Evolutionary conservation across 2,113 vertebrate genomes (phyloP).

Genomic region (Eurystomus gularis): DNA sequence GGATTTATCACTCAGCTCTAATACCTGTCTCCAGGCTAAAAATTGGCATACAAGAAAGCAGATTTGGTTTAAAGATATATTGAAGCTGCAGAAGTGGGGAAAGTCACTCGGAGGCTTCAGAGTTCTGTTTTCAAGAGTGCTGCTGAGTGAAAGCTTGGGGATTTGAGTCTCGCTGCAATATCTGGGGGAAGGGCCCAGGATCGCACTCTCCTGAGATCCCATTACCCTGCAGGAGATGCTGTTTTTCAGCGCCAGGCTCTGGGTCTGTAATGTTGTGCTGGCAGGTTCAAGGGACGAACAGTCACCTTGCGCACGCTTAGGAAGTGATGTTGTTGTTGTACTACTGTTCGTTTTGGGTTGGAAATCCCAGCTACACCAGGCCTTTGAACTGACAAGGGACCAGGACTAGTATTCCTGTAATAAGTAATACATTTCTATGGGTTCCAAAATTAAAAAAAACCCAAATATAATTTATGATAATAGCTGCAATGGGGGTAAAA

Average conservation of each 20-base stretch:
- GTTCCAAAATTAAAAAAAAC: background rate
- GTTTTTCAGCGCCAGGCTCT: background rate
- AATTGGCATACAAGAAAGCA: conserved; percentile 62
- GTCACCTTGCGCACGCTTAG: background rate
- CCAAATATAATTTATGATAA: background rate
- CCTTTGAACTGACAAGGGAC: background rate
- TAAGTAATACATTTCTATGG: background rate
- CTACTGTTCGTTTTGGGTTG: background rate
- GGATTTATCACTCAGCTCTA: conserved; percentile 75
- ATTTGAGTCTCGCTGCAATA: rapidly evolving
- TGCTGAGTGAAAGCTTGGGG: background rate
- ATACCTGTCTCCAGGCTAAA: conserved; percentile 71
- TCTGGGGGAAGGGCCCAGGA: background rate
- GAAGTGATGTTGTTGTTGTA: background rate
- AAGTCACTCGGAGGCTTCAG: background rate
- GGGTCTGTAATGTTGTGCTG: background rate
- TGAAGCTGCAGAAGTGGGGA: conserved; percentile 26
- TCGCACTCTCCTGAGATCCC: rapidly evolving
- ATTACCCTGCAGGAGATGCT: background rate
- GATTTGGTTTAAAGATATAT: conserved; percentile 53
- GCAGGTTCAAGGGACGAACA: background rate
- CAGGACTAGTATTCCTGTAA: background rate
- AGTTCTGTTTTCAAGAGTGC: background rate
- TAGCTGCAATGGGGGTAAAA: background rate
- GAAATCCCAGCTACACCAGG: background rate